Percentiles rank a stretch among this genome's conserved stretches.
These are phyloP conservation scores for Lochmaea capreae DNA, from an alignment of 2,888 invertebrate genomes.

Conservation along the genomic window DNA sequence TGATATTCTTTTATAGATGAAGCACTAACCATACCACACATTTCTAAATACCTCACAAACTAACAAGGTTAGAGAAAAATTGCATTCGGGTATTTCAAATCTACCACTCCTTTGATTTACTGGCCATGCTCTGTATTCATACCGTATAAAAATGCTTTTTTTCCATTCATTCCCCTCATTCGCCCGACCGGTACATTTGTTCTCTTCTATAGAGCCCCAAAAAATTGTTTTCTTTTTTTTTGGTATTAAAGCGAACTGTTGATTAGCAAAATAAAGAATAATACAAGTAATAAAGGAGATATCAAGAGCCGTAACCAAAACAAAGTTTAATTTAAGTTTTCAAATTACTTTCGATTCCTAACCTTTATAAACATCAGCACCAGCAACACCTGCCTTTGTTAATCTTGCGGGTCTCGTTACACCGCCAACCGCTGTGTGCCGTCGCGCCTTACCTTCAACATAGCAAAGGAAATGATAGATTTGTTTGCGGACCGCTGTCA, in stretches of 20 bases:
- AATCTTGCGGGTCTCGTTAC: conserved; percentile 14
- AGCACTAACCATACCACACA: no score
- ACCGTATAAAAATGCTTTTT: no score
- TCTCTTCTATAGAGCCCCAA: no score
- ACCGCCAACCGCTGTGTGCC: not conserved
- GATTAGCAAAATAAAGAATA: not conserved
- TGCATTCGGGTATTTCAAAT: no score
- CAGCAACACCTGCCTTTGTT: conserved; percentile 15
- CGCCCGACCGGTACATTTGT: no score
- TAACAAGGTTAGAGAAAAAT: no score
- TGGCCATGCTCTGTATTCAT: no score
- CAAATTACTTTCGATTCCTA: not conserved
- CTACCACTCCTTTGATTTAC: no score
- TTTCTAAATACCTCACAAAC: no score
- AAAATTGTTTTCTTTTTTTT: no score
- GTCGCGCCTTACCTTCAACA: not conserved
- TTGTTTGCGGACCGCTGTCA: conserved; percentile 26
- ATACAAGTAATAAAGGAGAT: not conserved
- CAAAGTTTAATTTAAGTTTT: not conserved
- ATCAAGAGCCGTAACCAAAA: not conserved
- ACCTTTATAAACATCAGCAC: conserved; percentile 10
- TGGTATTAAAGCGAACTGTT: not conserved
- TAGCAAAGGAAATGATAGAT: conserved; percentile 24
- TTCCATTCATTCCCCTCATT: no score
- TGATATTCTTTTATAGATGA: no score